Percentiles rank a stretch among this genome's conserved stretches.
Evolutionary conservation across 2,888 invertebrate genomes (phyloP).

Genomic region (Pristionchus arcanus): DNA sequence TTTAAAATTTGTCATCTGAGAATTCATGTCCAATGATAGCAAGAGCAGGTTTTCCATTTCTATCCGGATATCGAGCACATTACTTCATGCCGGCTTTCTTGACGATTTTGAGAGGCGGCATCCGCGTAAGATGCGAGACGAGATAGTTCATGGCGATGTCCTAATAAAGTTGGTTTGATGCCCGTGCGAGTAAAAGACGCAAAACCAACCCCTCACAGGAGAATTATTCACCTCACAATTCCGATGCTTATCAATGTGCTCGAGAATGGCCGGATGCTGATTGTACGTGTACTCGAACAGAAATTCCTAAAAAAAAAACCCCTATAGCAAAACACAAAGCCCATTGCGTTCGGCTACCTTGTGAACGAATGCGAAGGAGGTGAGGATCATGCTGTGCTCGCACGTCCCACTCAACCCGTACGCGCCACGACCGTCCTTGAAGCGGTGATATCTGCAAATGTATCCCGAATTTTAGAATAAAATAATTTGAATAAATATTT

Average conservation of each 20-base stretch:
- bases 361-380: slow-evolving; percentile 89
- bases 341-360: slow-evolving; percentile 83
- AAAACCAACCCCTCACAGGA: no score
- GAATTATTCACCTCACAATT: slow-evolving; percentile 96
- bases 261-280: slow-evolving; percentile 93
- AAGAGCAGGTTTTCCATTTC: no score
- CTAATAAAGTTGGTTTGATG: slow-evolving; percentile 80
- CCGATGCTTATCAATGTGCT: slow-evolving; percentile 97
- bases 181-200: no score
- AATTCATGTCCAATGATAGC: not conserved
- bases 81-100: slow-evolving; percentile 64
- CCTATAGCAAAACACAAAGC: no score
- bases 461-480: no score
- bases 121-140: slow-evolving; percentile 94
- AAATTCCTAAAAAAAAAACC: slow-evolving; percentile 89
- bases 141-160: slow-evolving; percentile 99
- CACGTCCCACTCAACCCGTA: slow-evolving; percentile 99
- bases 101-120: slow-evolving; percentile 94
- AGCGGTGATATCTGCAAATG: not conserved
- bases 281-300: slow-evolving; percentile 93
- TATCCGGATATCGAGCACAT: no score
- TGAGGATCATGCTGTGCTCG: slow-evolving; percentile 97
- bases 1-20: not conserved
- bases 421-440: slow-evolving; percentile 89
- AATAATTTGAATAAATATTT: no score